Percentiles rank a stretch among this genome's conserved stretches.
Conservation (phyloP, 30 jellyfish, hydroid and myxozoan species). For the Hydractinia symbiolongicarpus region DNA sequence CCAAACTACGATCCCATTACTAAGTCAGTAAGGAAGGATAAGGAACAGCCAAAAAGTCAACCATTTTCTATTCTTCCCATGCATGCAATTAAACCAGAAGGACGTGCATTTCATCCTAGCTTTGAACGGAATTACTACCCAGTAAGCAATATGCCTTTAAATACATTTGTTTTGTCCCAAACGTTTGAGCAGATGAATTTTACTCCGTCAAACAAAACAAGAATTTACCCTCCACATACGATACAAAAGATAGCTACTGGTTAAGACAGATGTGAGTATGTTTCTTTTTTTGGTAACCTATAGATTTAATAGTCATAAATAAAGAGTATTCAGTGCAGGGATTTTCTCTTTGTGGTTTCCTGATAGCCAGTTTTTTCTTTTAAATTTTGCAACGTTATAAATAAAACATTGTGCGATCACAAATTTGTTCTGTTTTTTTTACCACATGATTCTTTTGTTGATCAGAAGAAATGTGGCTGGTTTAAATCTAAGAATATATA, state of each 20-base stretch:
- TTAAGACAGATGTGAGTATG: not conserved
- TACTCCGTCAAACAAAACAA: not conserved
- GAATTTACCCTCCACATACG: conserved; percentile 26
- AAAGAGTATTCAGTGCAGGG: too few relatives aligned
- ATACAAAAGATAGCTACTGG: conserved; percentile 9
- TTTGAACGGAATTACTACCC: not conserved
- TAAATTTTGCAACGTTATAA: not conserved
- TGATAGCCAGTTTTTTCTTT: not conserved
- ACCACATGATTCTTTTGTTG: not conserved
- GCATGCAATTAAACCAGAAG: not conserved
- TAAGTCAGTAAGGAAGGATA: conserved; percentile 59
- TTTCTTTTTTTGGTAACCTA: too few relatives aligned
- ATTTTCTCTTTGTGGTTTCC: not conserved
- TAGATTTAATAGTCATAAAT: too few relatives aligned
- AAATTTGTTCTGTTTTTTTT: not conserved
- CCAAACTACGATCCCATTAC: conserved; percentile 94
- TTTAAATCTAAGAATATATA: not conserved
- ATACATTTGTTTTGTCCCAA: conserved; percentile 3
- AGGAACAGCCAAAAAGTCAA: not conserved
- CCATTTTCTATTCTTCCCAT: not conserved
- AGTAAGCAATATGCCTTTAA: not conserved
- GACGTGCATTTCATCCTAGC: not conserved
- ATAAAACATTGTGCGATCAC: not conserved
- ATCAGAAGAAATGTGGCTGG: conserved; percentile 8
- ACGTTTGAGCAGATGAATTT: conserved; percentile 12